A percentile compares a stretch with the other conserved stretches of the same genome.
phyloP scores from a whole-genome alignment of 92 coral and sea anemone species.

The Zoanthus sansibaricus region DNA sequence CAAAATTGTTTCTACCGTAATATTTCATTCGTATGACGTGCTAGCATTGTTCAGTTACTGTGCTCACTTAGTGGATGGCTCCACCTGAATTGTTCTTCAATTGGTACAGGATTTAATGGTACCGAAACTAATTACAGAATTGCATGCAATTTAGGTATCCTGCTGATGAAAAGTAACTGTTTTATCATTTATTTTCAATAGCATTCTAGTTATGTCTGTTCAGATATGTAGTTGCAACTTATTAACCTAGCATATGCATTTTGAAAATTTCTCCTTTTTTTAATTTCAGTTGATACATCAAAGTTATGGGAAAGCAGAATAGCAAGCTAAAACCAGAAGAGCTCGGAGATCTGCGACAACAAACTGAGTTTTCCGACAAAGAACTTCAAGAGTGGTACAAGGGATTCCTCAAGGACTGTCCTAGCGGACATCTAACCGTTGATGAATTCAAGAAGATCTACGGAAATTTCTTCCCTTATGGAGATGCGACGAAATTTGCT shows the following conservation, averaged over 20 bases:
- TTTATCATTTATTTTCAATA: too few relatives aligned
- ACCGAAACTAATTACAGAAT: too few relatives aligned
- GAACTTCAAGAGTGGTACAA: constrained; percentile 98
- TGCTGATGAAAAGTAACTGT: too few relatives aligned
- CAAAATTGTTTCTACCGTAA: too few relatives aligned
- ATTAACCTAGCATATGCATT: background rate
- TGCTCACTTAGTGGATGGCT: too few relatives aligned
- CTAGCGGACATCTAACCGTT: constrained; percentile 87
- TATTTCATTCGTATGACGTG: too few relatives aligned
- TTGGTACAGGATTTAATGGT: too few relatives aligned
- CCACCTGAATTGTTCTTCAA: too few relatives aligned
- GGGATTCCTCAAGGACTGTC: constrained; percentile 94
- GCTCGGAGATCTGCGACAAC: constrained; percentile 80
- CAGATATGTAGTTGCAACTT: too few relatives aligned
- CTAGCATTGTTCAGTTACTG: too few relatives aligned
- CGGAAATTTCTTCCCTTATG: constrained; percentile 96
- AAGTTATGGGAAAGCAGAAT: constrained; percentile 95
- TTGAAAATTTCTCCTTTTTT: background rate
- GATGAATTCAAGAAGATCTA: constrained; percentile 97
- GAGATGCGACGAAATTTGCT: constrained; percentile 98
- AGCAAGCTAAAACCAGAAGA: constrained; percentile 96
- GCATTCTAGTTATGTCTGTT: too few relatives aligned
- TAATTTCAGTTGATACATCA: constrained; percentile 37
- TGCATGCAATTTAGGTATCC: too few relatives aligned
- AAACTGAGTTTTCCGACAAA: constrained; percentile 89